Base-by-base conservation (phyloP, 2,888 invertebrate species). In the Acrocyrtus sp. region DNA sequence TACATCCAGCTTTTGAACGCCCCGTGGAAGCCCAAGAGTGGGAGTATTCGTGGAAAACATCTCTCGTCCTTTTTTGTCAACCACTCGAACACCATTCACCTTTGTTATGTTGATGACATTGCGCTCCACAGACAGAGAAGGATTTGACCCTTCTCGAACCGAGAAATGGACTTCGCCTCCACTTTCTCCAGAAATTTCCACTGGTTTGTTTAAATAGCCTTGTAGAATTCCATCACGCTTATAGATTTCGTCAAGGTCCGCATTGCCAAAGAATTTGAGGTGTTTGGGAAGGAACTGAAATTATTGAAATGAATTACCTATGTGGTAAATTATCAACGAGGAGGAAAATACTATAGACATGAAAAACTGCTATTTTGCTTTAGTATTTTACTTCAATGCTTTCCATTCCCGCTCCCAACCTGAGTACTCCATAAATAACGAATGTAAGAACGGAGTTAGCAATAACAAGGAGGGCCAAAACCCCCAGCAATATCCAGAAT, bases 381-480 rank as follows among this genome's bases (percentile, higher is more conserved):
- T 93, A 88, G 47, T 81, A 80, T 27, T 81, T 75, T 68, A 94
- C 87, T 84, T 95, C 95, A 84, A 95, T 88, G 78, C 92, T 92
- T 82, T 94, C 92, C 89, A 95, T 91, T 6, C 94, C 94, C 72
- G 83, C 82, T 0, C 93, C 93, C 70, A 95, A 87, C 69, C 92
- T 87, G 48, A 95, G 84, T 0, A 95, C 94, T 6, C 91, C 91
- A 67, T 94, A 87, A 61, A 95, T 92, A 0, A 92, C 91, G 45
- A 94, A 87, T 0, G 94, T 95, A 2, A 95, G 85, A 43, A 93
- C 85, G 58, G 94, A 86, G 85, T 95, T 94, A 12, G 92, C 93
- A 43, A 86, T 82, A 0, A 92, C 92, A 21, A 95, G 84, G 6
- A 92, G 84, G 63, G 92, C 88, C 6, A 93, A 84, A 41, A 92